Evolutionary conservation across 1,140 invertebrate genomes (phyloP), one percentile per base, ranked within the genome.

Genomic region (Trichonephila inaurata): DNA sequence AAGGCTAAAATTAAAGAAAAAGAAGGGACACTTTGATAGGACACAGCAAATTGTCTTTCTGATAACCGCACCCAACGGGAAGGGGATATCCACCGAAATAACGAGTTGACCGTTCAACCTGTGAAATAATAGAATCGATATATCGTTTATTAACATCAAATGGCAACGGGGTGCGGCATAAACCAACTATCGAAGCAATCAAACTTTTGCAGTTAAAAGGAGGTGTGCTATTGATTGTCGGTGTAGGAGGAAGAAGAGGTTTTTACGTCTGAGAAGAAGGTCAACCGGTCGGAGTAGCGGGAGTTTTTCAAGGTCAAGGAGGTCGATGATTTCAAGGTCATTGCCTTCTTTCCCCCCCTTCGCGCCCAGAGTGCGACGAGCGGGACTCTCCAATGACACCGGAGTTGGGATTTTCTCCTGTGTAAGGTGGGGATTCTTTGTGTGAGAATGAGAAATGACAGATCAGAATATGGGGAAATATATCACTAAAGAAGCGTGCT

Each of bases 321-420:
- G 89, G 89, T 90, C 89, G 89, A 81, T 90, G 40, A 81, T 69
- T 81, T 90, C 89, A 90, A 90, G 89, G 89, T 90, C 89, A 90
- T 33, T 33, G 89, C 58, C 28, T 60, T 51, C 66, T 86, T 44
- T 1, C 72, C 64, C 89, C 21, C 33, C 91, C 69, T 44, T 24
- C 90, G 40, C 58, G 33, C 51, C 33, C 33, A 24, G 62, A 69
- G 69, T 77, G 58, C 21, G 44, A 61, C 44, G 62, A 44, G 69
- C 51, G 58, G 18, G 44, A 61, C 44, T 64, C n/a, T 28, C 28
- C 28, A 64, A 64, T 62, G 28, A 24, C 18, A 87, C 18, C 58
- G 21, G 44, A 24, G 82, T 21, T 8, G 19, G 58, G 28, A 16
- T 44, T 82, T 21, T 12, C 33, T 82, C 4, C 18, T 5, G 51